phyloP scores from a whole-genome alignment of 2,113 vertebrate species.

The Ginglymostoma cirratum region DNA sequence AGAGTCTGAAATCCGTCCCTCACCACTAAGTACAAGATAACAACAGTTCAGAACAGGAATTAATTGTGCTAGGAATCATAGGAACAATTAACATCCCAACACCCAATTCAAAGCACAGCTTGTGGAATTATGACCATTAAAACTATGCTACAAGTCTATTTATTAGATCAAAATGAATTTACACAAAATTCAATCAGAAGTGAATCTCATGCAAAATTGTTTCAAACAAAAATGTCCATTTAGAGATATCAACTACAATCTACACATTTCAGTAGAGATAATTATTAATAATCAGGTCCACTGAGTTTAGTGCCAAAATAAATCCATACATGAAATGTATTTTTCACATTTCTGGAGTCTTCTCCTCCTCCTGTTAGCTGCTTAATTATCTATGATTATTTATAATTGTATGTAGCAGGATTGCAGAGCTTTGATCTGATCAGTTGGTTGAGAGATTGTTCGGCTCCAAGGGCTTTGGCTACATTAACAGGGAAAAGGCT shows the following conservation, averaged over 20 bases:
- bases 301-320: background rate
- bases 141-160: background rate
- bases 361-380: too few relatives aligned
- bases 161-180: background rate
- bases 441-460: too few relatives aligned
- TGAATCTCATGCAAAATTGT: background rate
- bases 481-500: too few relatives aligned
- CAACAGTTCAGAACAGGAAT: background rate
- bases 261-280: background rate
- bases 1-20: background rate
- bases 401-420: too few relatives aligned
- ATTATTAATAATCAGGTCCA: background rate
- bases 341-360: too few relatives aligned
- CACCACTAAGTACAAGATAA: background rate
- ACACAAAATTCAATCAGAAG: background rate
- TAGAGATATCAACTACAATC: background rate
- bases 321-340: too few relatives aligned
- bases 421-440: too few relatives aligned
- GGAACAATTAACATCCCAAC: background rate
- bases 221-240: background rate
- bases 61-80: background rate
- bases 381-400: too few relatives aligned
- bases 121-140: background rate
- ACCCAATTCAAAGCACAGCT: background rate
- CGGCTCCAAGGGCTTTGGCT: too few relatives aligned